phyloP scores from a whole-genome alignment of 2,888 invertebrate genomes.

The Cheilosia variabilis region DNA sequence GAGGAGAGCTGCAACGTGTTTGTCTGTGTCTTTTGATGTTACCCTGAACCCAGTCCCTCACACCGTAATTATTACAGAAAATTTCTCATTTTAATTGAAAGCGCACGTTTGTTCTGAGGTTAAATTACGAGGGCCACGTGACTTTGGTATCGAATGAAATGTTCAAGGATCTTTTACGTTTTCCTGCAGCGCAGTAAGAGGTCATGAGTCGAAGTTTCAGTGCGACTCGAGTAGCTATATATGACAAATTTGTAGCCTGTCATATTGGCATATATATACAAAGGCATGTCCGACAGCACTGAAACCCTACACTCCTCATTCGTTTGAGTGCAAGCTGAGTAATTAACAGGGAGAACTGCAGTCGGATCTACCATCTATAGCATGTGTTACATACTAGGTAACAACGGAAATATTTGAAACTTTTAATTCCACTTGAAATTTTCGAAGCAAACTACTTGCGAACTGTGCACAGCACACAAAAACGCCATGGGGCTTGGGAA shows the following conservation, averaged over 20 bases:
- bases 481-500: constrained; percentile 39
- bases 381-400: constrained; percentile 48
- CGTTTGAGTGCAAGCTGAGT: constrained; percentile 22
- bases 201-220: constrained; percentile 13
- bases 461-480: constrained; percentile 47
- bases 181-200: constrained; percentile 13
- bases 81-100: constrained; percentile 67
- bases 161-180: constrained; percentile 21
- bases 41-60: constrained; percentile 31
- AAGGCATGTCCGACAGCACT: neutral
- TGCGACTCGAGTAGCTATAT: neutral
- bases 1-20: constrained; percentile 26
- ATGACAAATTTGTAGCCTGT: constrained; percentile 4
- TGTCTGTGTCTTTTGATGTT: constrained; percentile 36
- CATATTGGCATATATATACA: constrained; percentile 25
- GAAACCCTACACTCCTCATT: neutral
- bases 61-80: constrained; percentile 60
- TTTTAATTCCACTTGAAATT: constrained; percentile 69
- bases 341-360: constrained; percentile 51
- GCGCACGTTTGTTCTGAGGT: constrained; percentile 59
- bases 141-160: constrained; percentile 53
- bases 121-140: constrained; percentile 65
- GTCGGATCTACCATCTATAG: constrained; percentile 32
- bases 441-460: constrained; percentile 63
- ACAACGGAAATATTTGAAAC: constrained; percentile 64